A percentile compares a stretch with the other conserved stretches of the same genome.
These are phyloP conservation scores for Calvadosia cruxmelitensis DNA, from an alignment of 30 jellyfish, hydroid and myxozoan species.

Conservation along the genomic window DNA sequence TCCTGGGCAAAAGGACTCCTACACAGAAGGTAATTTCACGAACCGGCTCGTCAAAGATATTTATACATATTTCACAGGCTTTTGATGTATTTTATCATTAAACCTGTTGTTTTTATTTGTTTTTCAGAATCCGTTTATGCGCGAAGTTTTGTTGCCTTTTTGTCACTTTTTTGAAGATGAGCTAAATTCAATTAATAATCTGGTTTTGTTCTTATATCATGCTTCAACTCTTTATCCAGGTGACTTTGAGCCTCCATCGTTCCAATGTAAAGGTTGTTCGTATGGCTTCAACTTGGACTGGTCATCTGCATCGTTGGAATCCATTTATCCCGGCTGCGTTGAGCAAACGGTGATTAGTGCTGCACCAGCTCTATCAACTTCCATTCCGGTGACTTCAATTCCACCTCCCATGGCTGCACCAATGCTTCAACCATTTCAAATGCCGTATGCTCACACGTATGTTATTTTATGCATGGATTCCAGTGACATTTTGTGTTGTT, in stretches of 20 bases:
- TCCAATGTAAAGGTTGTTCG: constrained; percentile 85
- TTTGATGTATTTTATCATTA: background rate
- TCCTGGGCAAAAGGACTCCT: no score
- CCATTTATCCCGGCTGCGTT: constrained; percentile 23
- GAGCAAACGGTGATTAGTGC: constrained; percentile 5
- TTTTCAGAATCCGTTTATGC: no score
- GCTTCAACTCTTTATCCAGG: constrained; percentile 22
- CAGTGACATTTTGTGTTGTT: no score
- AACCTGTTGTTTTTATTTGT: background rate
- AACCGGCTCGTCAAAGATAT: no score
- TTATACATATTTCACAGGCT: background rate
- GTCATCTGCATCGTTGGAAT: constrained; percentile 53
- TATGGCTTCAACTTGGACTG: constrained; percentile 97
- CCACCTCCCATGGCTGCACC: constrained; percentile 20
- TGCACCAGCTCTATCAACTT: constrained; percentile 2
- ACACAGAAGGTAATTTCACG: no score
- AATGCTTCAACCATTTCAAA: no score
- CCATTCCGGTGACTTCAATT: background rate
- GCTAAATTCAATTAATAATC: no score
- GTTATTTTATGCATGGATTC: no score
- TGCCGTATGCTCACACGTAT: no score
- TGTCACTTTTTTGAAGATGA: no score
- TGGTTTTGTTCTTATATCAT: no score
- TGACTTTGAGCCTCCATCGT: constrained; percentile 80
- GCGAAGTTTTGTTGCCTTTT: no score